Evolutionary conservation across 2,888 invertebrate species (phyloP).

Genomic region (Labia minor): DNA sequence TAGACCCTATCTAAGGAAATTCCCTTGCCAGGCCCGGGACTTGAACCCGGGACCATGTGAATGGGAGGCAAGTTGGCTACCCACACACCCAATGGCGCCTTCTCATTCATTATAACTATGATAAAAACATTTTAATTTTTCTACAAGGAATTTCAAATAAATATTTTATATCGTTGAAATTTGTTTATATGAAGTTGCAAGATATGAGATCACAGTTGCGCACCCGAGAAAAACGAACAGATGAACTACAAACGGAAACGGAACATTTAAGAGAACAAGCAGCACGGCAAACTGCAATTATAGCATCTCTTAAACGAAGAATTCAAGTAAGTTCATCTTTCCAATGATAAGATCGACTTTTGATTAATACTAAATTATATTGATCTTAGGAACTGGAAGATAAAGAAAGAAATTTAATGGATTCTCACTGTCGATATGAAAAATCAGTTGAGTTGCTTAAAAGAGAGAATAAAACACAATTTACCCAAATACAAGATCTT

Average conservation of each 20-base stretch:
- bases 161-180: too few species aligned
- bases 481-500: constrained; percentile 65
- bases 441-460: constrained; percentile 62
- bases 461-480: constrained; percentile 59
- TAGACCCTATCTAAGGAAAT: too few species aligned
- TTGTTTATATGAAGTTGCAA: constrained; percentile 52
- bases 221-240: constrained; percentile 56
- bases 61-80: too few species aligned
- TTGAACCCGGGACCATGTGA: too few species aligned
- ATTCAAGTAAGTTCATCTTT: constrained; percentile 39
- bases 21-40: too few species aligned
- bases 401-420: constrained; percentile 58
- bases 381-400: constrained; percentile 63
- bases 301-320: constrained; percentile 66
- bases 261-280: constrained; percentile 70
- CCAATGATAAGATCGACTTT: neutral
- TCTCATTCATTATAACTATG: too few species aligned
- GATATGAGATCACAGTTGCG: constrained; percentile 61
- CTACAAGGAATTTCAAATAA: too few species aligned
- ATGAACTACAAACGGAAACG: constrained; percentile 68
- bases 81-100: too few species aligned
- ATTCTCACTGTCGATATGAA: constrained; percentile 51
- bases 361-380: constrained; percentile 1
- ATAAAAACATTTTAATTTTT: too few species aligned
- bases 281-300: constrained; percentile 69